Conservation (phyloP, 1,140 invertebrate species). For the Nephila pilipes region DNA sequence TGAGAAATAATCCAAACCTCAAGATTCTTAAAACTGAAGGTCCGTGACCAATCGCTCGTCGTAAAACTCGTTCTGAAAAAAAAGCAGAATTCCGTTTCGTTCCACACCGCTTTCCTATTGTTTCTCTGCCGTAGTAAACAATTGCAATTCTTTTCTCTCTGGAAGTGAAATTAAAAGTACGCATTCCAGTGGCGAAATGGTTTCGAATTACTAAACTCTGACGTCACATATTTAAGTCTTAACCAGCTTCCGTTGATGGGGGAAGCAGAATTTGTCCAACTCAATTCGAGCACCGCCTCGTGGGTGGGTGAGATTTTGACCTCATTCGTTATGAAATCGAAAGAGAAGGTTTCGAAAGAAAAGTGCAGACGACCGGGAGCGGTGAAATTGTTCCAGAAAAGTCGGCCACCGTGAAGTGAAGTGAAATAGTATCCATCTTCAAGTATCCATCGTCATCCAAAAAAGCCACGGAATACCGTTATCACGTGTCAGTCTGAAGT, state of each 20-base stretch:
- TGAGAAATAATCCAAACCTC: not conserved
- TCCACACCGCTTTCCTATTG: not conserved
- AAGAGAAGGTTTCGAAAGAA: conserved; percentile 57
- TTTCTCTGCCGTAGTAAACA: not conserved
- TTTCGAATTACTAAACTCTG: not conserved
- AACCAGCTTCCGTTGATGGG: conserved; percentile 31
- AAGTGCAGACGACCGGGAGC: conserved; percentile 30
- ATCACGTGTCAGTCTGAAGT: conserved; percentile 13
- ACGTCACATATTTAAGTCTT: not conserved
- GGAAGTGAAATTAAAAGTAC: conserved; percentile 30
- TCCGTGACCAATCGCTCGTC: not conserved
- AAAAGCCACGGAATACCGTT: not conserved
- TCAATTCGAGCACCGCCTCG: not conserved
- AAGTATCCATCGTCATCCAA: not conserved
- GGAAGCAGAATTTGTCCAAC: not conserved
- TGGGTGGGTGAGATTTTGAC: conserved; percentile 65
- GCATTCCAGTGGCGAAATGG: conserved; percentile 32
- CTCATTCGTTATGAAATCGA: conserved; percentile 59
- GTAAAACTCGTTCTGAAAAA: not conserved
- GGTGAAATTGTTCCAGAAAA: conserved; percentile 46
- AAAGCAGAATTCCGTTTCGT: not conserved
- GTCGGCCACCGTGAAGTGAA: conserved; percentile 30
- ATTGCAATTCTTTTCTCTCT: conserved; percentile 23
- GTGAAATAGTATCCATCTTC: not conserved
- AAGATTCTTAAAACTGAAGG: not conserved